phyloP scores from a whole-genome alignment of 1,140 invertebrate genomes.

The Hyposmocoma kahamanoa region DNA sequence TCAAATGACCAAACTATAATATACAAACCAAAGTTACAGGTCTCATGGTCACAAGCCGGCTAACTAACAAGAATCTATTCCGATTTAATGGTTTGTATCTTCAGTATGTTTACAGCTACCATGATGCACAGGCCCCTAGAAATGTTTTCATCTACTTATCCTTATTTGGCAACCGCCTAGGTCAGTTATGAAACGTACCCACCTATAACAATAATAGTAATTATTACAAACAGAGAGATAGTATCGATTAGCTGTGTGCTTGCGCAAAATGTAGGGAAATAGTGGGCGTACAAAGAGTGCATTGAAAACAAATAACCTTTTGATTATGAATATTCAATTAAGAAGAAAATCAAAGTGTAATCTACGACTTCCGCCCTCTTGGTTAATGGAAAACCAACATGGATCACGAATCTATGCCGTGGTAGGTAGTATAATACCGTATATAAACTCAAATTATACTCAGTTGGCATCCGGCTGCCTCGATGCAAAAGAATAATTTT shows the following conservation, averaged over 20 bases:
- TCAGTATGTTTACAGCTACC: no score
- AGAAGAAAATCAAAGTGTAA: no score
- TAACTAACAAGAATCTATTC: not conserved
- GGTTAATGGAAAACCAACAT: no score
- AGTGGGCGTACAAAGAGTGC: constrained; percentile 16
- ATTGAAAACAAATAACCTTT: constrained; percentile 10
- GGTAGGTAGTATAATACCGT: no score
- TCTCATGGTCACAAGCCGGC: not conserved
- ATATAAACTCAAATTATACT: no score
- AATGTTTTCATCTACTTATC: constrained; percentile 11
- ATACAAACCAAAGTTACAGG: constrained; percentile 7
- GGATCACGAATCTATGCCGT: no score
- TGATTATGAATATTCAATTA: constrained; percentile 23
- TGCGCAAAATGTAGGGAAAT: constrained; percentile 9
- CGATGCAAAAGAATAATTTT: no score
- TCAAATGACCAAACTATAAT: no score
- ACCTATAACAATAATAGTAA: constrained; percentile 51
- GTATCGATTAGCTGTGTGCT: constrained; percentile 11
- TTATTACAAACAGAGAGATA: constrained; percentile 28
- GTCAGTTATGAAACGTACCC: constrained; percentile 38
- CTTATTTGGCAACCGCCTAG: constrained; percentile 19
- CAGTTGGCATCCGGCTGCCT: no score
- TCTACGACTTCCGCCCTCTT: no score
- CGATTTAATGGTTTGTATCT: no score
- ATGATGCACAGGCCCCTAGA: no score